A percentile compares a stretch with the other conserved stretches of the same genome.
These are phyloP conservation scores for Wiebesia pumilae DNA, from an alignment of 1,140 invertebrate genomes.

Conservation along the genomic window DNA sequence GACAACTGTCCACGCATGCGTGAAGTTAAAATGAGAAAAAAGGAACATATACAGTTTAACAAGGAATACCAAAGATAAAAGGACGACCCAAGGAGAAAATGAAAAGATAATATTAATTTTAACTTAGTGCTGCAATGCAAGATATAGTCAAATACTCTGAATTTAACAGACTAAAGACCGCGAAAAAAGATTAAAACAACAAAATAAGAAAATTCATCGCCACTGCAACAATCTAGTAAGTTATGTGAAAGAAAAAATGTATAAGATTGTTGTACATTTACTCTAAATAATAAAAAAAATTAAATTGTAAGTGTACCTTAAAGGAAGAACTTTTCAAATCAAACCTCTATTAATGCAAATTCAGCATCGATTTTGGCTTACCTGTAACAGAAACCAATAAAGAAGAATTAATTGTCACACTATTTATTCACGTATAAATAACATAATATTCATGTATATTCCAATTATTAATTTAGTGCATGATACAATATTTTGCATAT, in stretches of 20 bases:
- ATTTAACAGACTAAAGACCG: background rate
- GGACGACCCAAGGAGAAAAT: background rate
- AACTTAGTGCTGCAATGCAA: background rate
- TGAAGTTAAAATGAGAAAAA: background rate
- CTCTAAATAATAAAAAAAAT: too few species aligned
- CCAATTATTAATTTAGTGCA: too few species aligned
- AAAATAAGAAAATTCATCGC: background rate
- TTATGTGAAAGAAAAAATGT: too few species aligned
- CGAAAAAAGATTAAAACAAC: background rate
- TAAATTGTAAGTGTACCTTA: background rate
- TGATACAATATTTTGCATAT: too few species aligned
- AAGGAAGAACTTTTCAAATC: background rate
- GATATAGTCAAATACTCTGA: background rate
- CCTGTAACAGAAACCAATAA: conserved; percentile 37
- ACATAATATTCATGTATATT: too few species aligned
- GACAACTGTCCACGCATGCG: background rate
- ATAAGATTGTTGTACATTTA: too few species aligned
- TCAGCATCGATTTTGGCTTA: background rate
- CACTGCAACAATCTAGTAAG: background rate
- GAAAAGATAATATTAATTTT: background rate
- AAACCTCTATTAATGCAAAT: conserved; percentile 19
- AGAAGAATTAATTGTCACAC: background rate
- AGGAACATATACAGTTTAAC: background rate
- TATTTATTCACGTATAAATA: too few species aligned
- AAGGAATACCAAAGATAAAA: background rate